A percentile compares a stretch with the other conserved stretches of the same genome.
phyloP scores from a whole-genome alignment of 2,797 vertebrate genomes.

The Otolemur crassicaudatus region DNA sequence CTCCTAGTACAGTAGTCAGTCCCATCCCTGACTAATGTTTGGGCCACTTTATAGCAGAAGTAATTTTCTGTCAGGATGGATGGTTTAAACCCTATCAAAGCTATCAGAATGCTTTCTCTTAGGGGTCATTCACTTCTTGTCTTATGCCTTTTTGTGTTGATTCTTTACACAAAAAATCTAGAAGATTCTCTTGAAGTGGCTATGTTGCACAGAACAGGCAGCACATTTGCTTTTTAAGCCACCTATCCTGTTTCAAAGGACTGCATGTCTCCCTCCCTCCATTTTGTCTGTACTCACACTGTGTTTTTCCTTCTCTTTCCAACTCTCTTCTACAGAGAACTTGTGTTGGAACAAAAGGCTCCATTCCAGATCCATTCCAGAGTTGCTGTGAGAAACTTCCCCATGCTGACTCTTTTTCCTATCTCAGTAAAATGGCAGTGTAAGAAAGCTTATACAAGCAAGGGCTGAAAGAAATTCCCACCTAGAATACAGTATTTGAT shows the following conservation, averaged over 20 bases:
- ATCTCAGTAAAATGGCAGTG: conserved; percentile 86
- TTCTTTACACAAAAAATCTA: conserved; percentile 76
- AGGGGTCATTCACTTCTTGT: conserved; percentile 84
- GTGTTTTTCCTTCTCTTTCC: conserved; percentile 72
- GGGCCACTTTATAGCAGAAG: conserved; percentile 73
- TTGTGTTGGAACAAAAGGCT: conserved; percentile 85
- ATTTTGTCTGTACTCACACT: conserved; percentile 70
- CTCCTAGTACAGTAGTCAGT: not conserved
- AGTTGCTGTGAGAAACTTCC: conserved; percentile 85
- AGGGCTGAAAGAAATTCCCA: conserved; percentile 39
- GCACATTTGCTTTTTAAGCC: conserved; percentile 36
- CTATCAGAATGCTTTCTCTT: conserved; percentile 81
- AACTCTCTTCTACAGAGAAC: conserved; percentile 80
- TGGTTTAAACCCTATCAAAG: conserved; percentile 68
- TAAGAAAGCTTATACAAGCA: conserved; percentile 71
- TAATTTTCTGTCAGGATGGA: conserved; percentile 69
- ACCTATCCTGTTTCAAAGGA: conserved; percentile 57
- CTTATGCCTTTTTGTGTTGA: conserved; percentile 75
- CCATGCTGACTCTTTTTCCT: conserved; percentile 78
- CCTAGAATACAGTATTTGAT: conserved; percentile 46
- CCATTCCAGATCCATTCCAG: conserved; percentile 88
- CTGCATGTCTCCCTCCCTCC: conserved; percentile 76
- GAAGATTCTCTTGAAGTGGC: conserved; percentile 57
- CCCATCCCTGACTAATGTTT: not conserved
- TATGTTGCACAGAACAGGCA: not conserved